phyloP scores from a whole-genome alignment of 2,113 vertebrate species.

The Monarcha castaneiventris region DNA sequence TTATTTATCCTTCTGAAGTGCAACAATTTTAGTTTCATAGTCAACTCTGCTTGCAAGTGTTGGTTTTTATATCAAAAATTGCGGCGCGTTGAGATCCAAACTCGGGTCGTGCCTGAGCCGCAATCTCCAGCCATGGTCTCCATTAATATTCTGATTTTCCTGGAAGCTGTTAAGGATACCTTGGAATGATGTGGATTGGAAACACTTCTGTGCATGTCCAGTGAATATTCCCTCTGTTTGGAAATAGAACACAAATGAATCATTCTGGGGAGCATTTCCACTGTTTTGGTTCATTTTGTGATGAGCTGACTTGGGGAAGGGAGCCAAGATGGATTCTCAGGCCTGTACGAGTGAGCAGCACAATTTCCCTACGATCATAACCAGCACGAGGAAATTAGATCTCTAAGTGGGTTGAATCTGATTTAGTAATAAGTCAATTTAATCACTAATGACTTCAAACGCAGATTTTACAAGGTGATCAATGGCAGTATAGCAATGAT shows the following conservation, averaged over 20 bases:
- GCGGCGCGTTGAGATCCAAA: slow-evolving; percentile 45
- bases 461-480: slow-evolving; percentile 65
- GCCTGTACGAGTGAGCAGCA: background rate
- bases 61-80: background rate
- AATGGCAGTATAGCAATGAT: slow-evolving; percentile 52
- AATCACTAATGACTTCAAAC: slow-evolving; percentile 69
- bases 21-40: slow-evolving; percentile 23
- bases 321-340: slow-evolving; percentile 41
- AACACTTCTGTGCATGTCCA: fast-evolving
- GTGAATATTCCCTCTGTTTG: background rate
- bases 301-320: background rate
- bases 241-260: background rate
- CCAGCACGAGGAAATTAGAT: slow-evolving; percentile 39
- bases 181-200: background rate
- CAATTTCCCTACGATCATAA: slow-evolving; percentile 37
- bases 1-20: slow-evolving; percentile 53
- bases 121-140: background rate
- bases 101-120: background rate
- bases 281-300: background rate
- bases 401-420: slow-evolving; percentile 54
- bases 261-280: background rate
- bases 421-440: slow-evolving; percentile 66
- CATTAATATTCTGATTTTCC: background rate
- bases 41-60: slow-evolving; percentile 27
- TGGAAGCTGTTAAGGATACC: background rate